Evolutionary conservation across 2,113 vertebrate genomes (phyloP).

Genomic region (Tauraco erythrolophus): DNA sequence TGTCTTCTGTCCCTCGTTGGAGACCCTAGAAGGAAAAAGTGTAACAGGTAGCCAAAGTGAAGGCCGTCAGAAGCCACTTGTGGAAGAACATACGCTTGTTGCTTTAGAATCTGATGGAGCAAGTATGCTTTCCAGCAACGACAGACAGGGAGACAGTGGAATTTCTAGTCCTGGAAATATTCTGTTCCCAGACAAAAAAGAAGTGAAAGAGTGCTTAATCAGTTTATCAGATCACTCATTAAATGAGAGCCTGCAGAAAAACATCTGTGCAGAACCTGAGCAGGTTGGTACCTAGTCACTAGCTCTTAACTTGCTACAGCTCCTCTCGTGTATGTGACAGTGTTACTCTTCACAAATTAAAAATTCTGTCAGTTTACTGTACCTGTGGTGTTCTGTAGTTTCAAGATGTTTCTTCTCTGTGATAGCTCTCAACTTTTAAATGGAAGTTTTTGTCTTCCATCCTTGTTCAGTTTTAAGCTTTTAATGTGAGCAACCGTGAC

Average conservation of each 20-base stretch:
- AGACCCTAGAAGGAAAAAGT: conserved; percentile 5
- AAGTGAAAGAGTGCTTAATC: conserved; percentile 81
- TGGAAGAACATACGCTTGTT: not conserved
- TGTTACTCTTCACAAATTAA: not conserved
- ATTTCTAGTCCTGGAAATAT: conserved; percentile 60
- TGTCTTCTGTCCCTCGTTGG: not conserved
- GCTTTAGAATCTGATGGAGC: conserved; percentile 6
- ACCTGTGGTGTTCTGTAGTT: not conserved
- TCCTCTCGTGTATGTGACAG: not conserved
- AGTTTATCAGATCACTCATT: conserved; percentile 77
- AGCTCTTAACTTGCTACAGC: not conserved
- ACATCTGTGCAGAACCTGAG: conserved; percentile 5
- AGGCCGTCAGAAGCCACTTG: not conserved
- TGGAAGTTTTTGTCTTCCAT: not conserved
- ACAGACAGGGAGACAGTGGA: not conserved
- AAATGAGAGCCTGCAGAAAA: conserved; percentile 69
- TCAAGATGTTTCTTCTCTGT: not conserved
- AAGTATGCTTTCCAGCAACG: not conserved
- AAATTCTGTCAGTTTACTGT: not conserved
- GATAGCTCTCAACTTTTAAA: not conserved
- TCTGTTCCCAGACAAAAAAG: conserved; percentile 80
- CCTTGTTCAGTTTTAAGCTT: not conserved
- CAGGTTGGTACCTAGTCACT: conserved; percentile 66
- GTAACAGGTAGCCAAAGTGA: conserved; percentile 6
- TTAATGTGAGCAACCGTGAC: not conserved